Evolutionary conservation across 1,140 invertebrate species (phyloP), one percentile per base, ranked within the genome.

Genomic region (Platorchestia sp.): DNA sequence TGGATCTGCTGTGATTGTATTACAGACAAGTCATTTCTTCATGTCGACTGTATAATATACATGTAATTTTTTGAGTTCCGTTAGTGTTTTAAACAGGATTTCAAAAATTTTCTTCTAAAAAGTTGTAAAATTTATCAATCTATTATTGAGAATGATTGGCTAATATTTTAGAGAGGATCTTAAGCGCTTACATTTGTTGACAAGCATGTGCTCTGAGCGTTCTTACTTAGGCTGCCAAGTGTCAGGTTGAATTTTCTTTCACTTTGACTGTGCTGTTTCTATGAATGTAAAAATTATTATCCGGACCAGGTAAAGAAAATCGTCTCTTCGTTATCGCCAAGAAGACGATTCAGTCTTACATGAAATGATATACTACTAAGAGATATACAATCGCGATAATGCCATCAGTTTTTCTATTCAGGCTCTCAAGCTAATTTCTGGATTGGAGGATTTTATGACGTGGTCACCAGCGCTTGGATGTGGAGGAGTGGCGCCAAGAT

Each of bases 401-500:
- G 14, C 27, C 59, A 22, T 10, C 36, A 75, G 14, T 75, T 19
- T 75, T 75, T 10, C 59, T 40, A 3, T 44, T 42, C 45, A 93
- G 91, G 91, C 1, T 45, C 44, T 93, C 0, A 10, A 44, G 44
- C 91, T 10, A 45, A 93, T 44, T 93, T 93, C 44, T 93, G 91
- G 91, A 47, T 93, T 27, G 91, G 91, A 93, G 91, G 91, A 27
- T 93, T 93, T 47, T 93, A 45, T 93, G 91, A 93, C 45, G 91
- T 16, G 44, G 40, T 93, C 45, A 45, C 45, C 43, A 44, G 16
- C 45, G 45, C 91, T 45, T 93, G 91, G 91, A 93, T 93, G 91
- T 93, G 91, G 91, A 44, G 45, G 45, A 93, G 91, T 45, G 45
- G 91, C 43, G 45, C 43, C 14, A 93, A 93, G 45, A 93, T 93